Percentiles rank a stretch among this genome's conserved stretches.
phyloP scores from a whole-genome alignment of 1,140 invertebrate genomes.

The Lerema accius region DNA sequence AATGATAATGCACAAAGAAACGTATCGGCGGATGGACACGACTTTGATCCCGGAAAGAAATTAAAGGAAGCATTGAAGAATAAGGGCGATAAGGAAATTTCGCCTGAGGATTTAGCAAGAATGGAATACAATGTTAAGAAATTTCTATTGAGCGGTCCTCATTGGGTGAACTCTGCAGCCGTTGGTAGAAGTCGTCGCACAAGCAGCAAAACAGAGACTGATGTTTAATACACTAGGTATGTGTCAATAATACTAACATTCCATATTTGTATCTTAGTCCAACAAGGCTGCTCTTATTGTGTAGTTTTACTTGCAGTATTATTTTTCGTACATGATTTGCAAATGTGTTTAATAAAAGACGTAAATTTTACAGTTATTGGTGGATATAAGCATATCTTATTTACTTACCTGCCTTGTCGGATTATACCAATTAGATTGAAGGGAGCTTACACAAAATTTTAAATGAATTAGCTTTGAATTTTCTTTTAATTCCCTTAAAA shows the following conservation, averaged over 20 bases:
- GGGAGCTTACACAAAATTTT: conserved; percentile 8
- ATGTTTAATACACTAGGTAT: conserved; percentile 74
- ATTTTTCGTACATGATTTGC: not conserved
- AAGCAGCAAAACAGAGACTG: conserved; percentile 83
- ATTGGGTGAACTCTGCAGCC: conserved; percentile 79
- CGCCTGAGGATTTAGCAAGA: conserved; percentile 81
- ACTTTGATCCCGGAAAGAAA: conserved; percentile 54
- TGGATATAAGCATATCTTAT: no score
- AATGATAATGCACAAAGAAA: conserved; percentile 46
- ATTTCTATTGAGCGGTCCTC: conserved; percentile 84
- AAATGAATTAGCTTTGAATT: not conserved
- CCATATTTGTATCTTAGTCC: conserved; percentile 37
- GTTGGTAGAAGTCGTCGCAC: conserved; percentile 68
- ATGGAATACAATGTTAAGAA: conserved; percentile 86
- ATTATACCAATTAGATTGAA: not conserved
- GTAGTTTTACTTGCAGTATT: not conserved
- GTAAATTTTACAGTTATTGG: no score
- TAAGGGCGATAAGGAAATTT: conserved; percentile 66
- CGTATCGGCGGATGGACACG: conserved; percentile 27
- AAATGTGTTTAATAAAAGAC: no score
- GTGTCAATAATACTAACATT: conserved; percentile 48
- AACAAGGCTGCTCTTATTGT: not conserved
- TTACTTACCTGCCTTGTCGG: no score
- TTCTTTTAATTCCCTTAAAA: no score
- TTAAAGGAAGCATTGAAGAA: conserved; percentile 53